Evolutionary conservation across 1,140 invertebrate species (phyloP), one percentile per base, ranked within the genome.

Genomic region (Gryon sp.): DNA sequence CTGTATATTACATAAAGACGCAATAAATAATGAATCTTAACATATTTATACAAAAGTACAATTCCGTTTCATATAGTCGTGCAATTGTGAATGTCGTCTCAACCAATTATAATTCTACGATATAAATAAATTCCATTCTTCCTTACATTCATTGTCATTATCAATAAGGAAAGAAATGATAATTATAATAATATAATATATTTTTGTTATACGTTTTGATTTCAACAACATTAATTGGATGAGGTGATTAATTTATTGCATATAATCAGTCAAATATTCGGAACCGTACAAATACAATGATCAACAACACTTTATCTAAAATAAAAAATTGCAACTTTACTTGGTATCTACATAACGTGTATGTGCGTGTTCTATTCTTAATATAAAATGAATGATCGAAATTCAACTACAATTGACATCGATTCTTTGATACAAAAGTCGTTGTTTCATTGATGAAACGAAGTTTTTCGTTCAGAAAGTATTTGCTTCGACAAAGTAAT

Each of bases 61-160:
- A 15, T 62, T 62, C 53, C 30, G 38, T 40, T 50, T 55, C 12
- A 22, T n/a, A 57, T 55, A 55, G 38, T 57, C 69, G 69, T 73
- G 69, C 69, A 73, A 57, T 57, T 55, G 34, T 52, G 46, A 60
- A 70, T 41, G 36, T 45, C 12, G 45, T 70, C 15, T 4, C 53
- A 70, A 70, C 16, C 14, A 72, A 40, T 72, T 38, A 65, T 52
- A 55, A 36, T 34, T 74, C 69, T 74, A 74, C 69, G 2, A 65
- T 53, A 63, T 55, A 63, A 57, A 72, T 63, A 72, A 46, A 24
- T 52, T 72, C 59, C 69, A 74, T 74, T 74, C 70, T 65, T 66
- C 38, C 32, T 0, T 59, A 74, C 70, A 74, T 60, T 52, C 36
- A 65, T 45, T 14, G 59, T 32, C 20, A 62, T 60, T 12, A 36